Evolutionary conservation across 1,140 invertebrate species (phyloP).

Genomic region (Drosophila sulfurigaster): DNA sequence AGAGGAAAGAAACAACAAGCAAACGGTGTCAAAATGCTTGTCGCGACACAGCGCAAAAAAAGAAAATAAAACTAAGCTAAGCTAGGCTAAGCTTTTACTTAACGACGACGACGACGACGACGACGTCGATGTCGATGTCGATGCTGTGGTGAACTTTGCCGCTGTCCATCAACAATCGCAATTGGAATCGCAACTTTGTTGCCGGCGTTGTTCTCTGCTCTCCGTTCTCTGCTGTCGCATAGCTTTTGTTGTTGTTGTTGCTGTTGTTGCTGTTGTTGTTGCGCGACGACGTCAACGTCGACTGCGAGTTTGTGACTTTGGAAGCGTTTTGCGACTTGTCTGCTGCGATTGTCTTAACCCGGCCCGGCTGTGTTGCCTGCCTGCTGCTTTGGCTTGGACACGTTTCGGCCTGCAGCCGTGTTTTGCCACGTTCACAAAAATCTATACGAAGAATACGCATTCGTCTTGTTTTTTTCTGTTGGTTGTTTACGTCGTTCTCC

Average conservation of each 20-base stretch:
- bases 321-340: slow-evolving; percentile 22
- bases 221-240: slow-evolving; percentile 10
- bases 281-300: slow-evolving; percentile 15
- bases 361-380: slow-evolving; percentile 66
- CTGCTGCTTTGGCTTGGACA: slow-evolving; percentile 74
- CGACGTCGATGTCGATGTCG: background rate
- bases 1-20: slow-evolving; percentile 23
- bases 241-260: slow-evolving; percentile 14
- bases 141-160: slow-evolving; percentile 25
- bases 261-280: too few relatives aligned
- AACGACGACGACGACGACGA: slow-evolving; percentile 26
- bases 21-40: slow-evolving; percentile 77
- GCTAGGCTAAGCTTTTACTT: slow-evolving; percentile 57
- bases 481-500: slow-evolving; percentile 45
- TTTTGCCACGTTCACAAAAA: slow-evolving; percentile 14
- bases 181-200: slow-evolving; percentile 50
- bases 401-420: slow-evolving; percentile 68
- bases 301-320: slow-evolving; percentile 1
- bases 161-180: slow-evolving; percentile 1
- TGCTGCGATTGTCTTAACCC: slow-evolving; percentile 63
- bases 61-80: slow-evolving; percentile 53
- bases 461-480: slow-evolving; percentile 1
- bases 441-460: slow-evolving; percentile 39
- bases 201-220: slow-evolving; percentile 31
- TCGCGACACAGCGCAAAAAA: slow-evolving; percentile 52